Evolutionary conservation across 2,797 vertebrate species (phyloP).

Genomic region (Cossypha heuglini): DNA sequence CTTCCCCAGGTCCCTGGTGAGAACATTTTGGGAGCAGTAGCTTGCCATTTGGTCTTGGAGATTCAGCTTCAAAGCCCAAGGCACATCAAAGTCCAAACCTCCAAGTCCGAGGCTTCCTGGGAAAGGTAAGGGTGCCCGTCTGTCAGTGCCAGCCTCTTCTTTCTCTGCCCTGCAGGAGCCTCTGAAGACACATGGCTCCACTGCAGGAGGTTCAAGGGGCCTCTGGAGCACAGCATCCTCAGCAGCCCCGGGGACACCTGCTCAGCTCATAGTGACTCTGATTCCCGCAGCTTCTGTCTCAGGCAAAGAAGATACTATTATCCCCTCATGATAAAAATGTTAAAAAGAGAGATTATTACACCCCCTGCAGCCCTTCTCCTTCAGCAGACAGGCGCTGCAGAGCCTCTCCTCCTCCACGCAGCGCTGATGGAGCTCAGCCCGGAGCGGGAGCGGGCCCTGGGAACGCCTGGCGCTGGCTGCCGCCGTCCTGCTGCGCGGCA

Average conservation of each 20-base stretch:
- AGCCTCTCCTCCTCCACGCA: background rate
- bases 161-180: background rate
- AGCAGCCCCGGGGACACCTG: background rate
- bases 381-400: no score
- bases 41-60: background rate
- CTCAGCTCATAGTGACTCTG: rapidly evolving
- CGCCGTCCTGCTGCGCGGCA: background rate
- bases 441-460: background rate
- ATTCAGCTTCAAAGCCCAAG: background rate
- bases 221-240: background rate
- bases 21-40: background rate
- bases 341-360: background rate
- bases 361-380: background rate
- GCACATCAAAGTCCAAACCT: background rate
- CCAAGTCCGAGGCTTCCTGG: background rate
- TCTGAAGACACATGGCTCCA: background rate
- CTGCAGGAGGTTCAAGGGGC: background rate
- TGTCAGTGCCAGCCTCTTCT: background rate
- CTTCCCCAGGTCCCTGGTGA: background rate
- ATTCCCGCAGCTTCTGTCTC: background rate
- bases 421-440: rapidly evolving
- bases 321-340: background rate
- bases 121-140: background rate
- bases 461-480: background rate
- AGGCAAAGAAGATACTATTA: background rate